Evolutionary conservation across 2,797 vertebrate genomes (phyloP).

Genomic region (Myotis findleyi): DNA sequence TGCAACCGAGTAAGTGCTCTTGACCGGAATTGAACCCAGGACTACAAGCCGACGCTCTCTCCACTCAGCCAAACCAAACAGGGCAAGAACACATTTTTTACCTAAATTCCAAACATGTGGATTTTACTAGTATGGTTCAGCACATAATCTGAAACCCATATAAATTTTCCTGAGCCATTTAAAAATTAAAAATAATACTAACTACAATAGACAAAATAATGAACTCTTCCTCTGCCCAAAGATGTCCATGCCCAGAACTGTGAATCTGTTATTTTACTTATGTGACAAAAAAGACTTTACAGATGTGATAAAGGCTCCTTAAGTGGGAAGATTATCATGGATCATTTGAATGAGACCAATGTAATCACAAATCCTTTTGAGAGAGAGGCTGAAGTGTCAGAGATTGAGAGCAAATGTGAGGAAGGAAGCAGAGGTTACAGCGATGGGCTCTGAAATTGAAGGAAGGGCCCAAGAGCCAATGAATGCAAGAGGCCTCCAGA

Average conservation of each 20-base stretch:
- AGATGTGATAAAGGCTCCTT: background rate
- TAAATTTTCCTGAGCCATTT: background rate
- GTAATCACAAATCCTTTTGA: background rate
- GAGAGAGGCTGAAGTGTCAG: background rate
- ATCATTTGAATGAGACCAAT: background rate
- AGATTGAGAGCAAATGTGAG: background rate
- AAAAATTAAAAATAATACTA: background rate
- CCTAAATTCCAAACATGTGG: constrained; percentile 8
- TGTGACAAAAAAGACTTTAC: background rate
- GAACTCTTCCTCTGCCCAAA: background rate
- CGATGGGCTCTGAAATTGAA: background rate
- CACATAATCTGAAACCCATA: background rate
- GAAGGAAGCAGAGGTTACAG: background rate
- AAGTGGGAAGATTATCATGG: background rate
- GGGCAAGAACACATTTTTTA: no score
- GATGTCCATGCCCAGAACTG: background rate
- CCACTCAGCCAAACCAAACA: no score
- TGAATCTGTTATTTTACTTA: background rate
- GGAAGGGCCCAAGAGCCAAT: background rate
- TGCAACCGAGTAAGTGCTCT: no score
- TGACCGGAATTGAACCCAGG: no score
- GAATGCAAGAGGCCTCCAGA: background rate
- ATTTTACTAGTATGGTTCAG: background rate
- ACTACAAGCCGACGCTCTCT: no score
- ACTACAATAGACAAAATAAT: background rate